A percentile compares a stretch with the other conserved stretches of the same genome.
phyloP scores from a whole-genome alignment of 2,888 invertebrate species.

The Scaptomyza polygonia region DNA sequence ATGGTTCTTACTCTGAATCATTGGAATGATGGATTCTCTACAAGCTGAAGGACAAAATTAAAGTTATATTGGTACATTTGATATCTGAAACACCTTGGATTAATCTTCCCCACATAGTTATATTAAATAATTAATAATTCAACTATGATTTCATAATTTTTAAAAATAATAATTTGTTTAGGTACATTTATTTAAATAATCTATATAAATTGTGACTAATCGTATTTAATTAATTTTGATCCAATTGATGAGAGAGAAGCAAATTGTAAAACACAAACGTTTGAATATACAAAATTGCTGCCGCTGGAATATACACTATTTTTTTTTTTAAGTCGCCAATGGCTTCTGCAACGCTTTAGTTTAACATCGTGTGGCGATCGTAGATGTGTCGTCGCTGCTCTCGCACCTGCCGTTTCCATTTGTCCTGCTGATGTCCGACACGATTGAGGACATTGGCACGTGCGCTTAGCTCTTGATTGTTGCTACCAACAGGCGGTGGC shows the following conservation, averaged over 20 bases:
- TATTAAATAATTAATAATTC: too few species aligned
- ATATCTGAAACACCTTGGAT: too few species aligned
- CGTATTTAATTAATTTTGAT: slow-evolving; percentile 57
- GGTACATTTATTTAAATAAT: slow-evolving; percentile 38
- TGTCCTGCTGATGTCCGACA: slow-evolving; percentile 97
- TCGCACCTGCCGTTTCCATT: slow-evolving; percentile 98
- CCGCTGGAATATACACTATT: slow-evolving; percentile 61
- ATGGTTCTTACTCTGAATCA: background rate
- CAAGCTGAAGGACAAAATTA: too few species aligned
- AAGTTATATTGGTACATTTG: too few species aligned
- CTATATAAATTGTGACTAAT: slow-evolving; percentile 52
- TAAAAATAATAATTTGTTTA: slow-evolving; percentile 29
- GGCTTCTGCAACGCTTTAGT: slow-evolving; percentile 86
- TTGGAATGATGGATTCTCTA: too few species aligned
- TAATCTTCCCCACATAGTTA: too few species aligned
- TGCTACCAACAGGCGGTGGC: slow-evolving; percentile 85
- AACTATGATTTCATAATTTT: slow-evolving; percentile 7
- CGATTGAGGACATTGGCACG: slow-evolving; percentile 93
- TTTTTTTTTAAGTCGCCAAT: slow-evolving; percentile 61
- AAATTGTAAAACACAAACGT: slow-evolving; percentile 7
- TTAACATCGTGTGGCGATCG: slow-evolving; percentile 98
- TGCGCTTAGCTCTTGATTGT: slow-evolving; percentile 90
- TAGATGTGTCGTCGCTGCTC: slow-evolving; percentile 94
- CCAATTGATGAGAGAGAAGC: slow-evolving; percentile 44
- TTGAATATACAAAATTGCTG: slow-evolving; percentile 29